Conservation (phyloP, 1,140 invertebrate genomes). For the Centruroides vittatus region DNA sequence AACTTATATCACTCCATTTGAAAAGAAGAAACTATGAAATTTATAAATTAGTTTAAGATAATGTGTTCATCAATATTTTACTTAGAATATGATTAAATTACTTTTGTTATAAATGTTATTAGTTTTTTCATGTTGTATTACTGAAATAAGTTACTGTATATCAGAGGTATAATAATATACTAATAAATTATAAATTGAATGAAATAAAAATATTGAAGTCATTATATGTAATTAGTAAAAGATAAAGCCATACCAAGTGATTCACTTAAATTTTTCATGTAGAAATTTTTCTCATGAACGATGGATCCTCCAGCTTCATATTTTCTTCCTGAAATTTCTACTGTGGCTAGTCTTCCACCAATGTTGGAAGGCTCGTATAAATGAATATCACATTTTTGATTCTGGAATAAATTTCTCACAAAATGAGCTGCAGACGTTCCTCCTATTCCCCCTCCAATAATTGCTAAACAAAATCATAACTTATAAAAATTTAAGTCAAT, state of each 20-base stretch:
- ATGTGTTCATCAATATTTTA: no score
- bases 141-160: no score
- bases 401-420: conserved; percentile 36
- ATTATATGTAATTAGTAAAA: no score
- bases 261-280: conserved; percentile 41
- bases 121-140: no score
- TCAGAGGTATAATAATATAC: no score
- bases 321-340: conserved; percentile 32
- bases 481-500: not conserved
- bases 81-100: no score
- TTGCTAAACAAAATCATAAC: conserved; percentile 26
- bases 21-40: no score
- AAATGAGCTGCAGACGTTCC: conserved; percentile 44
- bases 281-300: conserved; percentile 43
- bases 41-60: no score
- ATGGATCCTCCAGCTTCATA: conserved; percentile 45
- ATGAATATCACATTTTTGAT: conserved; percentile 33
- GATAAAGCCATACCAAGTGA: conserved; percentile 9
- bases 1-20: no score
- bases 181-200: no score
- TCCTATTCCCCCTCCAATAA: conserved; percentile 48
- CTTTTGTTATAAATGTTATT: no score
- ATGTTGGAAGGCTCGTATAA: conserved; percentile 38
- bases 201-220: no score
- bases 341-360: conserved; percentile 41